Conservation (phyloP, 2,888 invertebrate genomes). For the Pseudanteris insignis region DNA sequence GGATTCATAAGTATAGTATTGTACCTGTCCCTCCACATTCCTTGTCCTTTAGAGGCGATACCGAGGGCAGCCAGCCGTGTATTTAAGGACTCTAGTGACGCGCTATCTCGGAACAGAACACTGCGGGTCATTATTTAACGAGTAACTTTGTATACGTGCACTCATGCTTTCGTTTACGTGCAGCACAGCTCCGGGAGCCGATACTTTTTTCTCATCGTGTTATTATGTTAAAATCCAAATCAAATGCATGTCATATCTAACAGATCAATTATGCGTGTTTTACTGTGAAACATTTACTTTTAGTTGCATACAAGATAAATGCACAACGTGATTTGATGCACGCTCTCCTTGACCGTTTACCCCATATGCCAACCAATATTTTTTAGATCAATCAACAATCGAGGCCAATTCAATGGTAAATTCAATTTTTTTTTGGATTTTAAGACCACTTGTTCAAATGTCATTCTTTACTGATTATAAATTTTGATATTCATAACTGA, state of each 20-base stretch:
- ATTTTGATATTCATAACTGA: too few relatives aligned
- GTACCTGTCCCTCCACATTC: conserved; percentile 69
- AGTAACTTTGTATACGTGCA: conserved; percentile 55
- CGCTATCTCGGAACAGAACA: conserved; percentile 66
- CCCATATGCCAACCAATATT: too few relatives aligned
- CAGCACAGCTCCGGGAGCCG: conserved; percentile 38
- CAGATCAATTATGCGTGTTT: neutral
- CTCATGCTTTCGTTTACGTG: conserved; percentile 52
- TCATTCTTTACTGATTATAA: too few relatives aligned
- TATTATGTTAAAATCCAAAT: conserved; percentile 45
- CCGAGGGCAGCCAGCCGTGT: conserved; percentile 66
- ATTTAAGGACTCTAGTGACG: conserved; percentile 65
- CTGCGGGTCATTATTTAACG: conserved; percentile 59
- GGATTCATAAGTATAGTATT: conserved; percentile 53
- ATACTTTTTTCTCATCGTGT: conserved; percentile 23
- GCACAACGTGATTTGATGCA: too few relatives aligned
- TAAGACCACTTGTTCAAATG: too few relatives aligned
- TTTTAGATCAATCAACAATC: too few relatives aligned
- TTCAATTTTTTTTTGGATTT: too few relatives aligned
- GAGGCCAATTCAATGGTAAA: too few relatives aligned
- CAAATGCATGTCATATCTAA: conserved; percentile 35
- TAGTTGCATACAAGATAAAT: neutral
- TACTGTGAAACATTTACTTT: neutral
- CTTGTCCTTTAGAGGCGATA: conserved; percentile 66
- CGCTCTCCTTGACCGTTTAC: too few relatives aligned